Evolutionary conservation across 1,140 invertebrate species (phyloP).

Genomic region (Onthophagus taurus): DNA sequence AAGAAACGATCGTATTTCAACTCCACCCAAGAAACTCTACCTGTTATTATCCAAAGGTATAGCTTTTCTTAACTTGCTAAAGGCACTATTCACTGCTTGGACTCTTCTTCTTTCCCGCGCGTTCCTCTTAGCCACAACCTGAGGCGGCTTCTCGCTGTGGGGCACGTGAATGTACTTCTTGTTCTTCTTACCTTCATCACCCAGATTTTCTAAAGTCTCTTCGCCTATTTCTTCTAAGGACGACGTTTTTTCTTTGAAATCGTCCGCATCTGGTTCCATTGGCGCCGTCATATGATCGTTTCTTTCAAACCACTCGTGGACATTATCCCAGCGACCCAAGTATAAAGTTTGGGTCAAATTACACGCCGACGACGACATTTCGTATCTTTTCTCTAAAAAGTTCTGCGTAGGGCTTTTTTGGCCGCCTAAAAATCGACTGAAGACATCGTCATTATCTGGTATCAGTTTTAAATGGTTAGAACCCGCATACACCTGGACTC

Average conservation of each 20-base stretch:
- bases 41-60: conserved; percentile 40
- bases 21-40: conserved; percentile 19
- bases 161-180: conserved; percentile 27
- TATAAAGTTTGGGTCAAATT: conserved; percentile 3
- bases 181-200: conserved; percentile 17
- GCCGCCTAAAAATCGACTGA: conserved; percentile 10
- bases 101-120: conserved; percentile 47
- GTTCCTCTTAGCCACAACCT: conserved; percentile 47
- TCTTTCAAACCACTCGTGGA: conserved; percentile 1
- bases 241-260: conserved; percentile 4
- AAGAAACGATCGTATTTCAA: not conserved
- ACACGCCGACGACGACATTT: not conserved
- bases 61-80: conserved; percentile 40
- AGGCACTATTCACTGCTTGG: conserved; percentile 48
- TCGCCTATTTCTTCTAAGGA: too few relatives aligned
- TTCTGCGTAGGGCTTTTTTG: not conserved
- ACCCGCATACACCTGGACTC: conserved; percentile 22
- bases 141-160: conserved; percentile 36
- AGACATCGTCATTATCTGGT: conserved; percentile 14
- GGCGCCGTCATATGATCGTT: conserved; percentile 16
- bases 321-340: too few relatives aligned
- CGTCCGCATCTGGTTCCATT: conserved; percentile 9
- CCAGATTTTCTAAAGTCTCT: too few relatives aligned
- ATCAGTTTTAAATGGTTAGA: conserved; percentile 13
- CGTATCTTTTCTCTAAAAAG: too few relatives aligned